phyloP scores from a whole-genome alignment of 2,113 vertebrate species.

The Cyprinodon tularosa region DNA sequence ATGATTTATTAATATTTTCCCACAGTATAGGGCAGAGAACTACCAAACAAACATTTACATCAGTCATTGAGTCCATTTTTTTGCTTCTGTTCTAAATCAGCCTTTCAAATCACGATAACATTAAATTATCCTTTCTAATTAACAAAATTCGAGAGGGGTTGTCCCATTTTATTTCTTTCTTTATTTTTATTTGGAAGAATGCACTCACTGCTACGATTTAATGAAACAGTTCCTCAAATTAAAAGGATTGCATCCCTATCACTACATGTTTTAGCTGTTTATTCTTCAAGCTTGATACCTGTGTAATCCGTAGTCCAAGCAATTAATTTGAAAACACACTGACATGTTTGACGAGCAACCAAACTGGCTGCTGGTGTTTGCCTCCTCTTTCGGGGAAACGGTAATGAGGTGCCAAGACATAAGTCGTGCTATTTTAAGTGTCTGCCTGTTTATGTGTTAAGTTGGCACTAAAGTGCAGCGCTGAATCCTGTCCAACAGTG shows the following conservation, averaged over 20 bases:
- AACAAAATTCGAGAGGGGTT: background rate
- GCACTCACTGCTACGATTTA: background rate
- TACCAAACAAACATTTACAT: no score
- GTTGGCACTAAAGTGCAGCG: slow-evolving; percentile 74
- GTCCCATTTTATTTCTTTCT: background rate
- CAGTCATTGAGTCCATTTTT: no score
- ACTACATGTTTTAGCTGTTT: slow-evolving; percentile 29
- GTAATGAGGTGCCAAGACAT: slow-evolving; percentile 72
- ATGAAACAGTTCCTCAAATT: background rate
- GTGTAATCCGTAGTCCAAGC: slow-evolving; percentile 2
- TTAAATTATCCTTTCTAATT: background rate
- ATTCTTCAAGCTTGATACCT: slow-evolving; percentile 21
- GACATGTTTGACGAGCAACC: slow-evolving; percentile 45
- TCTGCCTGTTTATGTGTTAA: slow-evolving; percentile 40
- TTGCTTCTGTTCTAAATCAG: background rate
- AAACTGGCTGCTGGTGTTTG: slow-evolving; percentile 65
- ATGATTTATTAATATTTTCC: no score
- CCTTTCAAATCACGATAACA: background rate
- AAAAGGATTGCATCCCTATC: slow-evolving; percentile 34
- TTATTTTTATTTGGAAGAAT: background rate
- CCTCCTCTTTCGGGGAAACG: slow-evolving; percentile 52
- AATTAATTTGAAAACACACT: slow-evolving; percentile 17
- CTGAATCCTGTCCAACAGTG: slow-evolving; percentile 78
- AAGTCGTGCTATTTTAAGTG: slow-evolving; percentile 50
- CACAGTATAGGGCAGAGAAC: no score